Evolutionary conservation across 2,797 vertebrate genomes (phyloP), one percentile per base, ranked within the genome.

Genomic region (Phalloptychus januarius): DNA sequence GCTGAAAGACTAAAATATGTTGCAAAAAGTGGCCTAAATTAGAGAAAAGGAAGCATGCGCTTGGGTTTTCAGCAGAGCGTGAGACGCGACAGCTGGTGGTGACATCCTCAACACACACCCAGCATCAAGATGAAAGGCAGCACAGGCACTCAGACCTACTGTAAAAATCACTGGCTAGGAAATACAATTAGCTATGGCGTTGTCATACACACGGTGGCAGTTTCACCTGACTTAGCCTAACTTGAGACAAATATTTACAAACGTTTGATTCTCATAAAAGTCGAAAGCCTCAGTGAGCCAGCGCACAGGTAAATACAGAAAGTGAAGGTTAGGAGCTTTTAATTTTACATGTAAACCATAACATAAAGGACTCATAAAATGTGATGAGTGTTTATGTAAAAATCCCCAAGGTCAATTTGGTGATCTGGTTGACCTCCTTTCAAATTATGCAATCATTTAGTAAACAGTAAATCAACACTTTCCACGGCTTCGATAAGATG

Each of bases 391-490:
- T 40, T 38, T 71, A 8, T 58, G 67, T 54, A 33, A 45, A 83
- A 79, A 58, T 85, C 80, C 79, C 92, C 78, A 48, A 85, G 52
- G 25, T 46, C 33, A 90, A 87, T 81, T 67, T 25, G 58, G 72
- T 50, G 5, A 33, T 75, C 44, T 42, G 71, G 79, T 61, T 78
- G 76, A 44, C 25, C 31, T 70, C 54, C 61, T 58, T 71, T 76
- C 50, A 42, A 65, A 78, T 52, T 42, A 80, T 77, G 89, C 84
- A 85, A 86, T 86, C 72, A 82, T 79, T 77, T 67, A 58, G 89
- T 91, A 90, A 81, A 90, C 85, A 81, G 85, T 75, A 70, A 75
- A 87, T 89, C 81, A 52, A 82, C 38, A 85, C 89, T 72, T 77
- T 81, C 81, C 78, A 87, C 77, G 33, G 82, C 71, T 85, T 89